These are phyloP conservation scores for Dermochelys coriacea DNA, from an alignment of 2,797 vertebrate genomes.

Conservation along the genomic window DNA sequence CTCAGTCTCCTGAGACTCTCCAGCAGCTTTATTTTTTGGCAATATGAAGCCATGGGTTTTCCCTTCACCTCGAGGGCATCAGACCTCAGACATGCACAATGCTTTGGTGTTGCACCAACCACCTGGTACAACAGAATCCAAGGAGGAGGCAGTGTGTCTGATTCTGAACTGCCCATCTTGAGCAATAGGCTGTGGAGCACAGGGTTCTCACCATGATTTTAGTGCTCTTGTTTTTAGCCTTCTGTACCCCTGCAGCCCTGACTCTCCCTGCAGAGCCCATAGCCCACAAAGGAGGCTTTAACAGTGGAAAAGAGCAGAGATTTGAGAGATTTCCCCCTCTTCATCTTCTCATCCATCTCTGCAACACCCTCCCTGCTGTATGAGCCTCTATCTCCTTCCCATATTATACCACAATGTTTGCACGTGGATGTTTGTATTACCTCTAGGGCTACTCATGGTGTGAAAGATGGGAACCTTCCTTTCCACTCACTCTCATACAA, in stretches of 20 bases:
- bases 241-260: background rate
- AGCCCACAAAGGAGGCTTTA: background rate
- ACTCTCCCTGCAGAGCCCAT: background rate
- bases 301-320: background rate
- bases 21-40: background rate
- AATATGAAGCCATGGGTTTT: background rate
- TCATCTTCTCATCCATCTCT: background rate
- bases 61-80: background rate
- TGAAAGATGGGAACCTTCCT: background rate
- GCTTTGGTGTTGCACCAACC: background rate
- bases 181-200: background rate
- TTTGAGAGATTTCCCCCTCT: background rate
- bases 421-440: background rate
- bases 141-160: background rate
- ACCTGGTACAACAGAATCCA: rapidly evolving
- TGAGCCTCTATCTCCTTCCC: background rate
- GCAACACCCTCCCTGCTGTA: background rate
- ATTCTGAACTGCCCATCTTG: background rate
- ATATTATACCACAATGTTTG: background rate
- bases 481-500: background rate
- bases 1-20: background rate
- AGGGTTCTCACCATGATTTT: background rate
- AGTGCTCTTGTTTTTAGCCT: background rate
- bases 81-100: background rate
- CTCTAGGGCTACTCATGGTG: background rate